Base-by-base conservation (phyloP, 1,140 invertebrate species). In the Macrocentrus cingulum region DNA sequence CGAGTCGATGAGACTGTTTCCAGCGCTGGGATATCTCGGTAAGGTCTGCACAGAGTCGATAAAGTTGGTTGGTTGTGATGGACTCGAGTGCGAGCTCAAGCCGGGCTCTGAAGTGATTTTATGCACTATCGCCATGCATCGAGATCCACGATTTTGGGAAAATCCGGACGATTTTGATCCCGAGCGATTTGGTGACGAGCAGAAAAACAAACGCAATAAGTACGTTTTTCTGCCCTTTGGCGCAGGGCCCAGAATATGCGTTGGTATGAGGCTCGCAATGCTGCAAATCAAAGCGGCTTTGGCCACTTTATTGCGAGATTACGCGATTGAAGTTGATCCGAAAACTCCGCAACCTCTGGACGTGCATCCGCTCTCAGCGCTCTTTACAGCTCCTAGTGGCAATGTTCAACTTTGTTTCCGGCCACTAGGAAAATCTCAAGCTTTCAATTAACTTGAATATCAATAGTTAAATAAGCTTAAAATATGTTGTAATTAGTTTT, bases 111-210 rank as follows among this genome's bases (percentile, higher is more conserved):
- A 42, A 0, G 54, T 82, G 13, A 61, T 68, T 1, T 71, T 83
- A 19, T 75, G 80, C 0, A 56, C 75, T 1, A 32, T 65, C 22
- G 68, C 63, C 7, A 39, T 82, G 4, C 81, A 83, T 29, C 62
- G 61, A 6, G 82, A 88, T 62, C 68, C 78, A 1, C 61, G 81
- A 11, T 72, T 79, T 48, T 90, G 80, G 70, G 71, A 79, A 1
- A 75, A 89, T 25, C 87, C 88, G 1, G 79, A 85, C 4, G 65
- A 66, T 5, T 91, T 88, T 67, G 78, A 88, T 70, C 88, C 88
- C 0, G 84, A 88, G 7, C 74, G 87, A 60, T 91, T 90, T 62
- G 62, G 68, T 3, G 72, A 80, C 0, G 67, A 74, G 18, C 70
- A 70, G 7, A 70, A 70, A 13, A 44, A 60, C 9, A 56, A 58